Percentiles rank a stretch among this genome's conserved stretches.
Conservation (phyloP, 2,888 invertebrate genomes). For the Perdita meconis region DNA sequence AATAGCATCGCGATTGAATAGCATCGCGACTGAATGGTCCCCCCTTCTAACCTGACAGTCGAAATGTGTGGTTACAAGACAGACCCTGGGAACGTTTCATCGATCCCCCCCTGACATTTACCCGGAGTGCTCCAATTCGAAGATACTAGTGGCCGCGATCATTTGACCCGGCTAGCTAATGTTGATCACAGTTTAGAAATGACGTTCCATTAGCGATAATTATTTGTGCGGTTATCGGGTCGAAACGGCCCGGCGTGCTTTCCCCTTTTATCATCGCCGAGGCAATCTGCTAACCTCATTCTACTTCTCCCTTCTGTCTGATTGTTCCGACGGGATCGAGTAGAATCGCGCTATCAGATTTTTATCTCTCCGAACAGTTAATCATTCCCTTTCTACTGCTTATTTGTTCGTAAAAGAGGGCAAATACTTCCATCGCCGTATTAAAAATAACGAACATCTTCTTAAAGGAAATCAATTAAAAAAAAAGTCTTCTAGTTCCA, state of each 20-base stretch:
- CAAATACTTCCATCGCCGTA: background rate
- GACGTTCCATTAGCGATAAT: constrained; percentile 57
- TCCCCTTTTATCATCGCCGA: background rate
- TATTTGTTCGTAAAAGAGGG: background rate
- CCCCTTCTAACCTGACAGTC: constrained; percentile 64
- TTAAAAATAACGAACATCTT: background rate
- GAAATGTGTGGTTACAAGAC: constrained; percentile 62
- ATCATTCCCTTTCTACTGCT: too few relatives aligned
- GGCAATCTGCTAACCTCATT: too few relatives aligned
- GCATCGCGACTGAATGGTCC: constrained; percentile 59
- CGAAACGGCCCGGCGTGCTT: background rate
- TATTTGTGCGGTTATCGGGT: constrained; percentile 31
- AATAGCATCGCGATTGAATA: constrained; percentile 64
- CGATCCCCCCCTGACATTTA: constrained; percentile 50
- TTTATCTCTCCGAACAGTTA: background rate
- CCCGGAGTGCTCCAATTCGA: constrained; percentile 41
- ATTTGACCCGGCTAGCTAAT: constrained; percentile 27
- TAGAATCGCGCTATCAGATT: background rate
- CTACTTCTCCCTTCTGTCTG: background rate
- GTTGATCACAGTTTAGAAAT: constrained; percentile 44
- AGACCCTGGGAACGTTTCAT: constrained; percentile 49
- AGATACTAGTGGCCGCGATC: constrained; percentile 17
- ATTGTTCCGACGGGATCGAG: background rate
- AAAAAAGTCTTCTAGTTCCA: too few relatives aligned
- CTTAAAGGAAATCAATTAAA: background rate